These are phyloP conservation scores for Ectropis crepuscularia DNA, from an alignment of 2,888 invertebrate species.

Conservation along the genomic window DNA sequence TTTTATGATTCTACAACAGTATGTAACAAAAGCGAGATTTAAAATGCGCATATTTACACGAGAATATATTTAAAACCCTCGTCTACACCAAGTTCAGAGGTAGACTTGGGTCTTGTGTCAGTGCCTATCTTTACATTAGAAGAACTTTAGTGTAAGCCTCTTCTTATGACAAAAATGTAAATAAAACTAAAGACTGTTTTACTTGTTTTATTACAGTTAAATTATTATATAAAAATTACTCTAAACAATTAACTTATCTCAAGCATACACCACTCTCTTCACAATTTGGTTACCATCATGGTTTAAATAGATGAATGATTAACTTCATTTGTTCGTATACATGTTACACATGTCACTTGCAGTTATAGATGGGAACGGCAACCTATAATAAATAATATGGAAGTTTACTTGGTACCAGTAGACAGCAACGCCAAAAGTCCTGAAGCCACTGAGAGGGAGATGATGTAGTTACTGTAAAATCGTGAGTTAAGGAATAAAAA, in stretches of 20 bases:
- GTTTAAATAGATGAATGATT: constrained; percentile 13
- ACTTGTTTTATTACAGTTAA: constrained; percentile 67
- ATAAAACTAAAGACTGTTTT: constrained; percentile 73
- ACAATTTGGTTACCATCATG: constrained; percentile 41
- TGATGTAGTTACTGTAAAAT: constrained; percentile 91
- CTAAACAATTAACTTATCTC: constrained; percentile 48
- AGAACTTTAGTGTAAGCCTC: constrained; percentile 60
- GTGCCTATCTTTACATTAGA: constrained; percentile 27
- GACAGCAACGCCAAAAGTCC: constrained; percentile 97
- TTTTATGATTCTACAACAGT: background rate
- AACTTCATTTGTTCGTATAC: constrained; percentile 9
- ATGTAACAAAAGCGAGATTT: constrained; percentile 1
- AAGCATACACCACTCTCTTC: constrained; percentile 41
- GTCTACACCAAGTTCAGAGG: background rate
- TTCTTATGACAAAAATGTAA: constrained; percentile 67
- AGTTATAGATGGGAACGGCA: constrained; percentile 39
- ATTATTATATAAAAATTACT: constrained; percentile 67
- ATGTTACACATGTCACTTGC: constrained; percentile 8
- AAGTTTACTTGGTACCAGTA: constrained; percentile 90
- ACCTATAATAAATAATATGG: constrained; percentile 40
- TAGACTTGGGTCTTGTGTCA: background rate
- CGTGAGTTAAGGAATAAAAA: constrained; percentile 48
- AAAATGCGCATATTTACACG: background rate
- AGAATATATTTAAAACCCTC: background rate
- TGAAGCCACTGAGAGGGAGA: constrained; percentile 95